phyloP scores from a whole-genome alignment of 2,888 invertebrate genomes.

The Ctenicera cuprea region DNA sequence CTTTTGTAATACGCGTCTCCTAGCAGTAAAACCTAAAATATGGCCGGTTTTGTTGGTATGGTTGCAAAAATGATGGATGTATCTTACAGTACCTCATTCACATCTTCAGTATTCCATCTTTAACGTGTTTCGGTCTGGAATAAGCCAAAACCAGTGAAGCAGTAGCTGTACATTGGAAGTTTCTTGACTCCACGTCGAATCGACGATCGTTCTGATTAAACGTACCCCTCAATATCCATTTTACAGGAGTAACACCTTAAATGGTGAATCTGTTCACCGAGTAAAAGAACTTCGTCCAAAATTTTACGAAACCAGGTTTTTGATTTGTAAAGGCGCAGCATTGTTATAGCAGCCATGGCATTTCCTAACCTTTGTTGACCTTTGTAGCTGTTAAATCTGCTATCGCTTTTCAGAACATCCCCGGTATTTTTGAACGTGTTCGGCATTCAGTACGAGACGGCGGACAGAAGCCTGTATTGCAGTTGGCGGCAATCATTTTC shows the following conservation, averaged over 20 bases:
- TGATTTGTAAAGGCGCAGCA: constrained; percentile 68
- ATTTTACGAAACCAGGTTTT: constrained; percentile 69
- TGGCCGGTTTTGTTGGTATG: neutral
- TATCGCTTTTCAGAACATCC: no score
- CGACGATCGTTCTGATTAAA: constrained; percentile 66
- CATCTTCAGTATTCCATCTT: constrained; percentile 67
- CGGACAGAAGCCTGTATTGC: no score
- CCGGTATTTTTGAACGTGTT: no score
- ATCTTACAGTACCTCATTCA: constrained; percentile 68
- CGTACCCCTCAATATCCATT: constrained; percentile 70
- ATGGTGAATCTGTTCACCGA: constrained; percentile 68
- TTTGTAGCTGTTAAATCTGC: constrained; percentile 63
- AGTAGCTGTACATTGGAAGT: constrained; percentile 72
- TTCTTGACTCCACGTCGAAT: constrained; percentile 68
- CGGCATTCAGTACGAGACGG: no score
- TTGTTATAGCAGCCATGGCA: constrained; percentile 68
- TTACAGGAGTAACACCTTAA: constrained; percentile 54
- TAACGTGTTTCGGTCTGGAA: constrained; percentile 64
- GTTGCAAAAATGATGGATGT: constrained; percentile 2
- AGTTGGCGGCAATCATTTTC: no score
- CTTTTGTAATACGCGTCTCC: constrained; percentile 71
- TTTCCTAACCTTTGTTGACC: constrained; percentile 68
- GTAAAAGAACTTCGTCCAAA: constrained; percentile 67
- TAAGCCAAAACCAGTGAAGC: constrained; percentile 69
- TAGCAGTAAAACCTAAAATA: constrained; percentile 65